A percentile compares a stretch with the other conserved stretches of the same genome.
These are phyloP conservation scores for Gastracanthus pulcherrimus DNA, from an alignment of 2,888 invertebrate genomes.

Conservation along the genomic window DNA sequence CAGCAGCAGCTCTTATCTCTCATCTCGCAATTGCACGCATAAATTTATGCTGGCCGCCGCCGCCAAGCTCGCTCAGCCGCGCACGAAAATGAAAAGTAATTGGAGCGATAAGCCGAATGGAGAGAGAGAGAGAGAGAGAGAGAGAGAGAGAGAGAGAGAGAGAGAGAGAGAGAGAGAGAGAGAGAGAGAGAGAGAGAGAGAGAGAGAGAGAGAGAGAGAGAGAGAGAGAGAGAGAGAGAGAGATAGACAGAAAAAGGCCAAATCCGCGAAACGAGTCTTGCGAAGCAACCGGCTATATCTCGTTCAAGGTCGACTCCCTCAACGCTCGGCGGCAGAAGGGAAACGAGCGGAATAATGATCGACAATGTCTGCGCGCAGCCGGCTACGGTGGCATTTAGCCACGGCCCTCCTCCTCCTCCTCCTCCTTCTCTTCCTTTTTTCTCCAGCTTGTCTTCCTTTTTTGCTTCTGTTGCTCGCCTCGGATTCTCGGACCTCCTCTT, in stretches of 20 bases:
- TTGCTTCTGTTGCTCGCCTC: constrained; percentile 31
- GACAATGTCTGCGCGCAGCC: constrained; percentile 65
- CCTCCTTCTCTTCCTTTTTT: constrained; percentile 44
- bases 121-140: background rate
- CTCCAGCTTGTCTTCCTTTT: constrained; percentile 55
- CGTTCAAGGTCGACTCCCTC: constrained; percentile 62
- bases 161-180: background rate
- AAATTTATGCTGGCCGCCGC: background rate
- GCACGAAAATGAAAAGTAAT: constrained; percentile 44
- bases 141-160: background rate
- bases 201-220: background rate
- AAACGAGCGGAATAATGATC: constrained; percentile 68
- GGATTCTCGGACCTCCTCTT: constrained; percentile 52
- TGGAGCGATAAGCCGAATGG: constrained; percentile 15
- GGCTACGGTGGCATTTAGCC: constrained; percentile 63
- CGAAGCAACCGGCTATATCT: constrained; percentile 26
- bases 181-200: background rate
- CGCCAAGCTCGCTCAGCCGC: background rate
- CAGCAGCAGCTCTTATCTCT: constrained; percentile 10
- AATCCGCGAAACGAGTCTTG: constrained; percentile 37
- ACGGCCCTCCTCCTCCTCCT: constrained; percentile 59
- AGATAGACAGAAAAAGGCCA: constrained; percentile 21
- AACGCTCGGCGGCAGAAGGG: constrained; percentile 43
- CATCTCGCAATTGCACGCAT: constrained; percentile 2
- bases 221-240: background rate